Base-by-base conservation (phyloP, 53 echinoderm and acorn worm species). In the Crossaster papposus region DNA sequence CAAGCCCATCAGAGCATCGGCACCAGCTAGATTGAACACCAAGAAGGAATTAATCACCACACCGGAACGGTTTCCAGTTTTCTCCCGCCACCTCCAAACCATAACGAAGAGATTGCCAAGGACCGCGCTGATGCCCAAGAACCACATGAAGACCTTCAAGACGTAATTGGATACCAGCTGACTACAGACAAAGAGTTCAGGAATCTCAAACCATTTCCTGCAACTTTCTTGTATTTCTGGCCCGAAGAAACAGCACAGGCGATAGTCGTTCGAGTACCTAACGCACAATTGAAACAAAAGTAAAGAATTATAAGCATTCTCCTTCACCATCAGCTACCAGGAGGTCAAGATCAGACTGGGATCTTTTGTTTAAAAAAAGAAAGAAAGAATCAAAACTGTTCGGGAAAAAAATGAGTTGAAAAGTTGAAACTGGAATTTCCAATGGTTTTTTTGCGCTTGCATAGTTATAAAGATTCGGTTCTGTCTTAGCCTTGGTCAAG, bases 101-200 rank as follows among this genome's bases (percentile, higher is more conserved):
- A 90, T 80, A 26, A 90, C 90, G 11, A 80, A 80, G 17, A 83
- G 37, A 72, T 90, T 93, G 65, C 93, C 93, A 38, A 90, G 14
- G 81, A 90, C 73, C 54, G 93, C 90, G 36, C 90, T 90, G n/a
- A 93, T 5, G n/a, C 93, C 93, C 50, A 93, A 81, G 80, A 93
- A n/a, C 93, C 93, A 93, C 85, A 89, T 85, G 51, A 82, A 70
- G 51, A 82, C 29, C 35, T 74, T 68, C 28, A 81, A 64, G 36
- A 88, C 78, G 2, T 29, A 0, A 24, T 64, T 64, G 14, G 78
- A 65, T 75, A 88, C 77, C 14, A 78, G 36, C 18, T 64, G 33
- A 24, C 64, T 79, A 50, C 78, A 88, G n/a, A 36, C 65, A 23
- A 88, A 88, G 30, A 88, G 36, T 15, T 51, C 30, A 10, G 71